phyloP scores from a whole-genome alignment of 2,888 invertebrate species.

The Kuschelorhynchus macadamiae region DNA sequence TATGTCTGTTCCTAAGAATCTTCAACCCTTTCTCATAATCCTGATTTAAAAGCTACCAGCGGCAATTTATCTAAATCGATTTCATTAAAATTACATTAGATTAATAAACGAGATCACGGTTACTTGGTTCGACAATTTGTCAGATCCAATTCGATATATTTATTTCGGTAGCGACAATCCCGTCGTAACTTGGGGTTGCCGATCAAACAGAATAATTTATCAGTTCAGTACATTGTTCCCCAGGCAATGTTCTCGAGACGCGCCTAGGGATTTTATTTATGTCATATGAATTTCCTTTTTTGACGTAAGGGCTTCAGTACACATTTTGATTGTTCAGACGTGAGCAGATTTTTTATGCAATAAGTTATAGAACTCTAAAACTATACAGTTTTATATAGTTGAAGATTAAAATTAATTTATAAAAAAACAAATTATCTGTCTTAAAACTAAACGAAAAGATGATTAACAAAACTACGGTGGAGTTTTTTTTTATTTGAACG shows the following conservation, averaged over 20 bases:
- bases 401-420: too few species aligned
- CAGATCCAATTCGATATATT: slow-evolving; percentile 44
- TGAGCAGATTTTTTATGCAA: neutral
- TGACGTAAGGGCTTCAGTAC: slow-evolving; percentile 21
- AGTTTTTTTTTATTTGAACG: too few species aligned
- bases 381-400: too few species aligned
- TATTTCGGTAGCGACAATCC: slow-evolving; percentile 48
- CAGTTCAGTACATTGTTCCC: slow-evolving; percentile 64
- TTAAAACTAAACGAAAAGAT: too few species aligned
- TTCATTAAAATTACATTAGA: slow-evolving; percentile 16
- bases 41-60: too few species aligned
- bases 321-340: slow-evolving; percentile 37
- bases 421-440: too few species aligned
- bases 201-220: slow-evolving; percentile 66
- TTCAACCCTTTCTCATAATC: too few species aligned
- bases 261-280: slow-evolving; percentile 45
- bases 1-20: too few species aligned
- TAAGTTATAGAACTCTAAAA: too few species aligned
- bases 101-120: slow-evolving; percentile 20
- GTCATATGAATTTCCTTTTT: slow-evolving; percentile 49
- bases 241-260: slow-evolving; percentile 50
- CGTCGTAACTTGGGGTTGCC: slow-evolving; percentile 54
- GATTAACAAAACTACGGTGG: too few species aligned
- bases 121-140: slow-evolving; percentile 39
- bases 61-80: slow-evolving; percentile 20